Evolutionary conservation across 2,797 vertebrate genomes (phyloP).

Genomic region (Falco columbarius): DNA sequence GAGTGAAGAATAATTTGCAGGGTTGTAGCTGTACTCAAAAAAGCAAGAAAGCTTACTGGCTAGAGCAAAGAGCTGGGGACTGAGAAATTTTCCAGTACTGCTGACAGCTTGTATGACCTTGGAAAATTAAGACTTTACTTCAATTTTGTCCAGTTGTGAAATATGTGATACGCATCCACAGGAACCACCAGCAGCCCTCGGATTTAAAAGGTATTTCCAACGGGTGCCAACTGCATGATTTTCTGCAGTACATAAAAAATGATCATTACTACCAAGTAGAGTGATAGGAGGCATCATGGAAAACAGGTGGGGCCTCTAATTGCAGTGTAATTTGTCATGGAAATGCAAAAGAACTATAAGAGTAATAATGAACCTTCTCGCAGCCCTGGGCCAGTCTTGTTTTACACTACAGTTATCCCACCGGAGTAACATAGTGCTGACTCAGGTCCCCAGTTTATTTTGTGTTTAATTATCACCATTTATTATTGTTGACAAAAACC

Average conservation of each 20-base stretch:
- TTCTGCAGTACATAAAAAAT: neutral
- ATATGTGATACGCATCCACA: rapidly evolving
- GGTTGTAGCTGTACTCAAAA: neutral
- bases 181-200: neutral
- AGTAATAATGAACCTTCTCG: neutral
- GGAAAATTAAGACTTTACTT: neutral
- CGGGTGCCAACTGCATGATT: neutral
- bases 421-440: neutral
- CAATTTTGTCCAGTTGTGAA: neutral
- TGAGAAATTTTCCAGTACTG: neutral
- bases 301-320: neutral
- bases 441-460: neutral
- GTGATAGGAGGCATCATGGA: neutral
- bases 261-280: neutral
- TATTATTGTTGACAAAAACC: neutral
- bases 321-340: neutral
- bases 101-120: neutral
- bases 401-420: neutral
- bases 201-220: neutral
- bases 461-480: neutral
- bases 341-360: neutral
- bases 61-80: neutral
- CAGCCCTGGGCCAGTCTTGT: neutral
- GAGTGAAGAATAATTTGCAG: neutral
- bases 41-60: neutral